Evolutionary conservation across 92 coral and sea anemone genomes (phyloP).

Genomic region (Hydrozoanthus gracilis): DNA sequence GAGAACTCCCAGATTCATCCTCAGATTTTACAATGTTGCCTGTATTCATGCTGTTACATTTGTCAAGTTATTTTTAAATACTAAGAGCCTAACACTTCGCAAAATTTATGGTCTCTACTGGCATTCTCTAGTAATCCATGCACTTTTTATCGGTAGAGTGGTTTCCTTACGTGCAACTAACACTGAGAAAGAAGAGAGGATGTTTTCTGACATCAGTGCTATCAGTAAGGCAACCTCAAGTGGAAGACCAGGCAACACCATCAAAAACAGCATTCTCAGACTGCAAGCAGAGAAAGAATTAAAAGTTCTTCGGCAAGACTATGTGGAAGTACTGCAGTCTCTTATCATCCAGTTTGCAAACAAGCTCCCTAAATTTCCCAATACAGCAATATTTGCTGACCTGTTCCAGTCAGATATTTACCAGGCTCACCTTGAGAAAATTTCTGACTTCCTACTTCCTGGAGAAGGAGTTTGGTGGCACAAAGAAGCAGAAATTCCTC

Average conservation of each 20-base stretch:
- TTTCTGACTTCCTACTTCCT: background rate
- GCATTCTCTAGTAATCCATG: constrained; percentile 52
- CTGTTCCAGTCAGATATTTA: constrained; percentile 5
- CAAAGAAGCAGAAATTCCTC: no score
- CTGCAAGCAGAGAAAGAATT: constrained; percentile 30
- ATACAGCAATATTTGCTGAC: background rate
- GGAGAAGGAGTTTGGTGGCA: constrained; percentile 46
- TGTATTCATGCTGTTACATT: constrained; percentile 27
- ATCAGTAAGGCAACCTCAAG: constrained; percentile 42
- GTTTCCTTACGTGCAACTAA: constrained; percentile 19
- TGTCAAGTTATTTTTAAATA: background rate
- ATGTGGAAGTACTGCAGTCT: constrained; percentile 3
- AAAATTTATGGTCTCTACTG: constrained; percentile 64
- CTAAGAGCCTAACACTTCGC: constrained; percentile 40
- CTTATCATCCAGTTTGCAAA: constrained; percentile 15
- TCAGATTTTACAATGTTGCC: constrained; percentile 49
- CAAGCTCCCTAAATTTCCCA: background rate
- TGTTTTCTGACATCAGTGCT: constrained; percentile 33
- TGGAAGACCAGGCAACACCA: constrained; percentile 1
- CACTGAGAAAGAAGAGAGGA: constrained; percentile 46
- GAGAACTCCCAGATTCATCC: constrained; percentile 52
- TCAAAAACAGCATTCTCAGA: constrained; percentile 35
- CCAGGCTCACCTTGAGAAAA: constrained; percentile 22
- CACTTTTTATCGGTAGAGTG: constrained; percentile 13
- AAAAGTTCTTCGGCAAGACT: background rate